Evolutionary conservation across 2,797 vertebrate genomes (phyloP).

Genomic region (Lacerta viridis): DNA sequence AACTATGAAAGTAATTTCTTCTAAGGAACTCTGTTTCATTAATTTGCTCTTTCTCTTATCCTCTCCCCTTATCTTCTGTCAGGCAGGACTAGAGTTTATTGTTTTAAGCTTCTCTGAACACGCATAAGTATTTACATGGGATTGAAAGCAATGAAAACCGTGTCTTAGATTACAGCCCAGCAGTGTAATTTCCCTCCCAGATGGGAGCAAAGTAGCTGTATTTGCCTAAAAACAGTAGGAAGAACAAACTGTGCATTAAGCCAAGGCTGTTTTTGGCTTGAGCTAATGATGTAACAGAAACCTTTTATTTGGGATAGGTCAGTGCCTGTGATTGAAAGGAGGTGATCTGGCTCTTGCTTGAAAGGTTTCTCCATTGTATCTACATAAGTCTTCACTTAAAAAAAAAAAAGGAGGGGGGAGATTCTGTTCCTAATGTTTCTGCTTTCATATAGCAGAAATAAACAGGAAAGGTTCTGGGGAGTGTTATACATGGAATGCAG

Average conservation of each 20-base stretch:
- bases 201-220: slow-evolving; percentile 89
- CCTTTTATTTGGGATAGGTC: slow-evolving; percentile 89
- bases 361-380: slow-evolving; percentile 92
- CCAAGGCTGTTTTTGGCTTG: slow-evolving; percentile 90
- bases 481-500: slow-evolving; percentile 94
- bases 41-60: slow-evolving; percentile 86
- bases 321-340: slow-evolving; percentile 84
- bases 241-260: slow-evolving; percentile 95
- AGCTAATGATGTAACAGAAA: slow-evolving; percentile 97
- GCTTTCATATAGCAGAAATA: slow-evolving; percentile 88
- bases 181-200: slow-evolving; percentile 89
- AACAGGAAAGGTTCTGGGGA: slow-evolving; percentile 90
- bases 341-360: slow-evolving; percentile 84
- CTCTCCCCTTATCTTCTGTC: slow-evolving; percentile 88
- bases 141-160: slow-evolving; percentile 99
- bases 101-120: slow-evolving; percentile 99
- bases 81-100: slow-evolving; percentile 94
- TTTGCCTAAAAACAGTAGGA: slow-evolving; percentile 96
- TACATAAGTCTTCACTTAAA: slow-evolving; percentile 94
- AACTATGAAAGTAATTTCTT: slow-evolving; percentile 79
- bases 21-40: slow-evolving; percentile 78
- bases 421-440: slow-evolving; percentile 87
- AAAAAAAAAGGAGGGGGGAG: background rate
- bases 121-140: slow-evolving; percentile 97
- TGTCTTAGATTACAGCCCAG: slow-evolving; percentile 99